Conservation (phyloP, 2,888 invertebrate species). For the Folsomia manolachei region DNA sequence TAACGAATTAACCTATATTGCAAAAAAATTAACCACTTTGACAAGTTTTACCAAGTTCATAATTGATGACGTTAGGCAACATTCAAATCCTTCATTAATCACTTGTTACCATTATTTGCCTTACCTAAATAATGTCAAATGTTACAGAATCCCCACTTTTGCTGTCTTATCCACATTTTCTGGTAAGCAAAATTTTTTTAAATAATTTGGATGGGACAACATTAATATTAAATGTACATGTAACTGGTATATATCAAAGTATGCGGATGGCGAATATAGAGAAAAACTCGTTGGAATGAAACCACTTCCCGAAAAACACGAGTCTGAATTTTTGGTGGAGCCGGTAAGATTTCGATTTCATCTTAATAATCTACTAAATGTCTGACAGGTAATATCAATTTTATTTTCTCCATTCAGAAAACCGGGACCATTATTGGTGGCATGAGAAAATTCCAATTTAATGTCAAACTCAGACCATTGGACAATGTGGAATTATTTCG, state of each 20-base stretch:
- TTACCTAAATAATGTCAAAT: too few relatives aligned
- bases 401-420: conserved; percentile 22
- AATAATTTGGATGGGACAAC: too few relatives aligned
- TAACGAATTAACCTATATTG: too few relatives aligned
- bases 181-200: too few relatives aligned
- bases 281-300: conserved; percentile 29
- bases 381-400: background rate
- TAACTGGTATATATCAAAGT: too few relatives aligned
- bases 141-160: conserved; percentile 36
- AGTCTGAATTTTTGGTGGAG: conserved; percentile 38
- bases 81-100: too few relatives aligned
- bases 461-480: conserved; percentile 37
- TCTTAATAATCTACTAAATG: background rate
- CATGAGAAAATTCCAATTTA: conserved; percentile 38
- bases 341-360: conserved; percentile 25
- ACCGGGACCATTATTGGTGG: conserved; percentile 36
- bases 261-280: conserved; percentile 32
- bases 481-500: conserved; percentile 37
- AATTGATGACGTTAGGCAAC: too few relatives aligned
- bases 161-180: conserved; percentile 38
- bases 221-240: too few relatives aligned
- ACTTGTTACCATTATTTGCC: too few relatives aligned
- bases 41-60: too few relatives aligned
- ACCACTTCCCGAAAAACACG: conserved; percentile 35
- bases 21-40: too few relatives aligned